A percentile compares a stretch with the other conserved stretches of the same genome.
Evolutionary conservation across 35 echinoderm and acorn worm genomes (phyloP).

Genomic region (Amphiura filiformis): DNA sequence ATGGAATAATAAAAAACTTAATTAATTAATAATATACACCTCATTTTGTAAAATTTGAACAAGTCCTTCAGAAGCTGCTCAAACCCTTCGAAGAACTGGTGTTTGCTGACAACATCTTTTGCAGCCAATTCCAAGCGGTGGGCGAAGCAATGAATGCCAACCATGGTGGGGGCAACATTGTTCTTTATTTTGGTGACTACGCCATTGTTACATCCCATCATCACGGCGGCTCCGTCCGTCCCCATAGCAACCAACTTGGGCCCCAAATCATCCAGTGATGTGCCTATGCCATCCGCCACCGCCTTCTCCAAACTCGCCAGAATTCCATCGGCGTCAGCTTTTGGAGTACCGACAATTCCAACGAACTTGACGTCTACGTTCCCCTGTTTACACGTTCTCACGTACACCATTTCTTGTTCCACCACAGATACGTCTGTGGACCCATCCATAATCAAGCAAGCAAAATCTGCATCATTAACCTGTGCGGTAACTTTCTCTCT

Average conservation of each 20-base stretch:
- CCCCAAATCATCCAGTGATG: background rate
- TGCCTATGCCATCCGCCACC: background rate
- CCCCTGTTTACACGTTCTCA: background rate
- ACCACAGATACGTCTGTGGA: background rate
- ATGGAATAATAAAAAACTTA: background rate
- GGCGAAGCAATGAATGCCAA: background rate
- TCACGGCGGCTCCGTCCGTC: background rate
- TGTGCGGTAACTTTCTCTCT: background rate
- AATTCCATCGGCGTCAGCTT: background rate
- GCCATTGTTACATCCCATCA: background rate
- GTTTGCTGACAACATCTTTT: background rate
- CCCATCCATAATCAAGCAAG: background rate
- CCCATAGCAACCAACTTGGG: background rate
- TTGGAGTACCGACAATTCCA: background rate
- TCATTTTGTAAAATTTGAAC: background rate
- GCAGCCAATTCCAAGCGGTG: background rate
- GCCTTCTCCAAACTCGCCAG: background rate
- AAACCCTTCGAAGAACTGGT: background rate
- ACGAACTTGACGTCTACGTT: background rate
- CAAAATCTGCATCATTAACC: background rate
- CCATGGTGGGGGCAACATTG: background rate
- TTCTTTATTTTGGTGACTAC: background rate
- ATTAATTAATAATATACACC: background rate
- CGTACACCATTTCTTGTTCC: background rate
- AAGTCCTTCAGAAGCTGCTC: background rate